Percentiles rank a stretch among this genome's conserved stretches.
Evolutionary conservation across 2,888 invertebrate species (phyloP).

Genomic region (Bombylius discolor): DNA sequence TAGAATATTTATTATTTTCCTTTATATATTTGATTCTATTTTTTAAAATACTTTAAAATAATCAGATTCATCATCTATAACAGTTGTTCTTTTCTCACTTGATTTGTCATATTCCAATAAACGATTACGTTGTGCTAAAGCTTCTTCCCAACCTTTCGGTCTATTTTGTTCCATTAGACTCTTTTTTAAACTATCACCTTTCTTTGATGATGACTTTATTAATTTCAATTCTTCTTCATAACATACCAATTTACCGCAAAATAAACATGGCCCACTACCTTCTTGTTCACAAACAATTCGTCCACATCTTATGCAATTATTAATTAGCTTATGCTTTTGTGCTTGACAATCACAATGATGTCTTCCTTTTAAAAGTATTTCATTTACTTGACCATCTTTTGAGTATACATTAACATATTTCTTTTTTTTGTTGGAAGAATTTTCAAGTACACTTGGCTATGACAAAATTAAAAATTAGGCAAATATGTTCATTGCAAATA

Average conservation of each 20-base stretch:
- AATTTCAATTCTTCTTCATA: constrained; percentile 57
- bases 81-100: constrained; percentile 42
- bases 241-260: constrained; percentile 77
- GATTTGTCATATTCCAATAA: constrained; percentile 74
- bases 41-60: constrained; percentile 52
- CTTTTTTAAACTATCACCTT: constrained; percentile 52
- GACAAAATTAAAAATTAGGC: not conserved
- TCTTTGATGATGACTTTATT: constrained; percentile 51
- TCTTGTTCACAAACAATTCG: constrained; percentile 91
- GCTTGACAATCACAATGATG: constrained; percentile 89
- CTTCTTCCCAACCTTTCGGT: constrained; percentile 52
- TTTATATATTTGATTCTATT: no score
- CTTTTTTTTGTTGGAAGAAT: constrained; percentile 39
- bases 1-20: not conserved
- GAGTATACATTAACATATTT: constrained; percentile 66
- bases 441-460: not conserved
- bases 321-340: constrained; percentile 72
- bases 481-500: not conserved
- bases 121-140: constrained; percentile 63
- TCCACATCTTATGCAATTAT: constrained; percentile 89
- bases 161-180: constrained; percentile 47
- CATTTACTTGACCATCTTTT: constrained; percentile 51
- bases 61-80: constrained; percentile 79
- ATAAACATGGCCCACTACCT: constrained; percentile 92
- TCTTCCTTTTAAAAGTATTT: constrained; percentile 57